Conservation (phyloP, 2,888 invertebrate species). For the Heteropelma amictum region DNA sequence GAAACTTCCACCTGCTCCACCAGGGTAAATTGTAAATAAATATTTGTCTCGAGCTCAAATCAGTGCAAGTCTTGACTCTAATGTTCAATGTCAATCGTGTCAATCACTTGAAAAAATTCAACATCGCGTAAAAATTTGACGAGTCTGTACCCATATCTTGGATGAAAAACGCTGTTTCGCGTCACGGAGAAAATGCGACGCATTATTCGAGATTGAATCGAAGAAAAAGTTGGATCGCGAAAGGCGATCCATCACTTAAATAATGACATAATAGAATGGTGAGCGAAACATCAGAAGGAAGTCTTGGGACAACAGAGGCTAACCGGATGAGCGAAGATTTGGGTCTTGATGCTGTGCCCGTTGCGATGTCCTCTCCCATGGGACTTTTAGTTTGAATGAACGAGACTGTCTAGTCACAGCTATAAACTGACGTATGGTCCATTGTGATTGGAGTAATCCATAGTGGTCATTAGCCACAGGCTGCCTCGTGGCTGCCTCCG, state of each 20-base stretch:
- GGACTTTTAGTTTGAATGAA: slow-evolving; percentile 41
- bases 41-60: no score
- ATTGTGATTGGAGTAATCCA: slow-evolving; percentile 71
- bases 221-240: background rate
- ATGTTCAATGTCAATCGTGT: no score
- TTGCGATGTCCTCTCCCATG: slow-evolving; percentile 38
- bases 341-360: background rate
- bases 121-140: no score
- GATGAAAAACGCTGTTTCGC: no score
- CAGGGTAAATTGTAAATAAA: no score
- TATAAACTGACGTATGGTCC: slow-evolving; percentile 68
- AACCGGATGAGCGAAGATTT: slow-evolving; percentile 23
- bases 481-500: background rate
- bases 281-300: background rate
- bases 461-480: slow-evolving; percentile 51
- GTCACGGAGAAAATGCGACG: background rate
- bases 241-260: slow-evolving; percentile 47
- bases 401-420: slow-evolving; percentile 19
- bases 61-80: no score
- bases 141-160: no score
- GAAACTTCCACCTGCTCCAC: background rate
- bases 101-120: no score
- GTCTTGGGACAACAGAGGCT: slow-evolving; percentile 3
- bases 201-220: slow-evolving; percentile 6
- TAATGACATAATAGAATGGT: slow-evolving; percentile 2